These are phyloP conservation scores for Sebastes matsubarae DNA, from an alignment of 2,797 vertebrate genomes.

Conservation along the genomic window DNA sequence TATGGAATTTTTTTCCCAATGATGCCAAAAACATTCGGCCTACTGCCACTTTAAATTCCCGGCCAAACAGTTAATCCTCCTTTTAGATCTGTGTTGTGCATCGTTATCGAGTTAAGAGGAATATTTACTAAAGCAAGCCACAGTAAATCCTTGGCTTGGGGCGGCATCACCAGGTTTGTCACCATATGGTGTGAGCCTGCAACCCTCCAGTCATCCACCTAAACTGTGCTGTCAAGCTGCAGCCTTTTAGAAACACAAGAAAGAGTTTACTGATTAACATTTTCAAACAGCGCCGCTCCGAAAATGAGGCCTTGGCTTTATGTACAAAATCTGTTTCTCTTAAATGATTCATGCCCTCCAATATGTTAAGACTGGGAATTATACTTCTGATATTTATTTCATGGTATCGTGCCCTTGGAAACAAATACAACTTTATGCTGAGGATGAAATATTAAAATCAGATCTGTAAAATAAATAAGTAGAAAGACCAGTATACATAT, in stretches of 20 bases:
- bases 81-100: conserved; percentile 55
- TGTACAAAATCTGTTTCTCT: conserved; percentile 78
- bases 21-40: too few relatives aligned
- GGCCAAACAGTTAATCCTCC: conserved; percentile 57
- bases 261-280: conserved; percentile 70
- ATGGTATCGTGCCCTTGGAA: conserved; percentile 80
- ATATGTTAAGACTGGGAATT: conserved; percentile 80
- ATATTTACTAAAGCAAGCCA: conserved; percentile 77
- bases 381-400: conserved; percentile 81
- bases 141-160: conserved; percentile 74
- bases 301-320: conserved; percentile 80
- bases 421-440: conserved; percentile 84
- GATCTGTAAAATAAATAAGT: conserved; percentile 87
- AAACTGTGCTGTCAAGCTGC: conserved; percentile 69
- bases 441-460: conserved; percentile 85
- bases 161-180: conserved; percentile 73
- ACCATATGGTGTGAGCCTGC: conserved; percentile 74
- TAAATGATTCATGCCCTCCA: conserved; percentile 81
- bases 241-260: conserved; percentile 60
- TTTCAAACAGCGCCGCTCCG: conserved; percentile 56
- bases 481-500: conserved; percentile 85
- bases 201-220: conserved; percentile 69
- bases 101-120: conserved; percentile 69
- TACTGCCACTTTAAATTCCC: conserved; percentile 18
- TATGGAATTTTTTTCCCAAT: too few relatives aligned